Evolutionary conservation across 1,140 invertebrate species (phyloP).

Genomic region (Drosophila leontia): DNA sequence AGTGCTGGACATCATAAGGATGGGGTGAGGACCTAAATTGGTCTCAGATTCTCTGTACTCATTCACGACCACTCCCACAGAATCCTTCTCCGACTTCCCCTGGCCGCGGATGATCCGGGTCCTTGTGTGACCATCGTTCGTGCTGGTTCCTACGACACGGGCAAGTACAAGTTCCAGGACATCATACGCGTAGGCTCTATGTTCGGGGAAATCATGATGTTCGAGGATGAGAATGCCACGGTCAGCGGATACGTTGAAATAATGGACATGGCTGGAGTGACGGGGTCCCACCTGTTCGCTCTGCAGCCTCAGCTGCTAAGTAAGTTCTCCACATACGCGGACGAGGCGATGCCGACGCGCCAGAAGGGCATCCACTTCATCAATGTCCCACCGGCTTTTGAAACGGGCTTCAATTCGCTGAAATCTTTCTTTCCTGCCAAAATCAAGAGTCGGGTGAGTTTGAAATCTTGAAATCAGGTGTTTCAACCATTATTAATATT

Average conservation of each 20-base stretch:
- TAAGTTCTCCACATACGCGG: conserved; percentile 86
- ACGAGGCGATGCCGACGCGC: conserved; percentile 87
- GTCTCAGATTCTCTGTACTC: neutral
- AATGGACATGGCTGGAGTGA: conserved; percentile 85
- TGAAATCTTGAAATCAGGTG: too few relatives aligned
- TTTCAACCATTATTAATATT: neutral
- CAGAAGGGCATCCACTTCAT: conserved; percentile 86
- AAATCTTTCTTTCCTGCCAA: conserved; percentile 84
- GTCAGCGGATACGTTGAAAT: conserved; percentile 82
- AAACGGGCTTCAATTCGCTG: conserved; percentile 85
- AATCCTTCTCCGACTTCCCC: conserved; percentile 67
- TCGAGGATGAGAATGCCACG: conserved; percentile 84
- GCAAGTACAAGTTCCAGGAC: conserved; percentile 76
- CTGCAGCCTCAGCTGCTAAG: conserved; percentile 85
- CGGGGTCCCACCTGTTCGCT: conserved; percentile 85
- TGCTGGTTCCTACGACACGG: conserved; percentile 74
- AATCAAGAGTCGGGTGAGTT: conserved; percentile 67
- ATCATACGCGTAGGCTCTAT: conserved; percentile 79
- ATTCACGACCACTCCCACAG: conserved; percentile 22
- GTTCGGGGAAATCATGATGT: conserved; percentile 84
- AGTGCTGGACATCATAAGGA: conserved; percentile 85
- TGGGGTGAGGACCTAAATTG: conserved; percentile 83
- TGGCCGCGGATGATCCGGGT: conserved; percentile 69
- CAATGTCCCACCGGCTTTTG: conserved; percentile 86
- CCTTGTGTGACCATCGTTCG: conserved; percentile 85